Percentiles rank a stretch among this genome's conserved stretches.
Conservation (phyloP, 1,140 invertebrate species). For the Hirudo medicinalis region DNA sequence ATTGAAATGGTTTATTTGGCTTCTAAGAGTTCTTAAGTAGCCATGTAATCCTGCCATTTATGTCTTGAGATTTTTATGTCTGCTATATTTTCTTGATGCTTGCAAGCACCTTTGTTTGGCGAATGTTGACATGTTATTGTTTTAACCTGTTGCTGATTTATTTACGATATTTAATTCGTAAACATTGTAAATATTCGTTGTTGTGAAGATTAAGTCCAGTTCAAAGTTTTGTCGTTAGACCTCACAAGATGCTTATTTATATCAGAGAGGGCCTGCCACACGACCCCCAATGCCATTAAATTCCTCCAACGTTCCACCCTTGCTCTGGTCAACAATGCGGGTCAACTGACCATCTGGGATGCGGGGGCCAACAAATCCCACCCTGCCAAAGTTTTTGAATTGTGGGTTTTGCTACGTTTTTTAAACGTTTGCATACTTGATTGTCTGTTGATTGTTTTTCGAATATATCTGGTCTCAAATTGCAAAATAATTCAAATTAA, state of each 20-base stretch:
- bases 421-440: neutral
- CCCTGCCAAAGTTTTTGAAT: neutral
- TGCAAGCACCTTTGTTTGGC: no score
- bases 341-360: neutral
- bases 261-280: neutral
- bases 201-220: no score
- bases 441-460: neutral
- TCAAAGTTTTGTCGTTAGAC: no score
- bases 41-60: no score
- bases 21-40: neutral
- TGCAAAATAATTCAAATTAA: neutral
- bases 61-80: no score
- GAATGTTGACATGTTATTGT: no score
- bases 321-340: neutral
- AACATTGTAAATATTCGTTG: no score
- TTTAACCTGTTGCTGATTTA: no score
- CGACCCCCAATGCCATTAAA: neutral
- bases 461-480: neutral
- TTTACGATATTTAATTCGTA: no score
- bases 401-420: neutral
- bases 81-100: no score
- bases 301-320: neutral
- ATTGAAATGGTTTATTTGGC: constrained; percentile 44
- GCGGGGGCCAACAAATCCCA: neutral
- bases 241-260: neutral